These are phyloP conservation scores for Iselma pallidipennis DNA, from an alignment of 2,888 invertebrate species.

Conservation along the genomic window DNA sequence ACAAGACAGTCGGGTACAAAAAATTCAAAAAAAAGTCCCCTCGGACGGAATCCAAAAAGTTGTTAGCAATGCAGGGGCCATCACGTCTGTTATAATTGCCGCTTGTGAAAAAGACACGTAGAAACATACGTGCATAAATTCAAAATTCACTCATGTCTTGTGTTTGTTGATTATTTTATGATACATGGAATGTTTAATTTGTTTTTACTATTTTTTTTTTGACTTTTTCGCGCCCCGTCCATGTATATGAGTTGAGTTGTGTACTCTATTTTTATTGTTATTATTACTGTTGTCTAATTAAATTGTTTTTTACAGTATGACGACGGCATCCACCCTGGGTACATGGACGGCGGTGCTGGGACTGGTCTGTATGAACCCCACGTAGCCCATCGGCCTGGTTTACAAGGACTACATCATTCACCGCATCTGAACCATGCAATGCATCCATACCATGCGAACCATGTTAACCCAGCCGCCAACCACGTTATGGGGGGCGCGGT, in stretches of 20 bases:
- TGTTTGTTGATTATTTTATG: slow-evolving; percentile 1
- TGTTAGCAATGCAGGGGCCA: not conserved
- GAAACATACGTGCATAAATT: not conserved
- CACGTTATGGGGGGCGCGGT: slow-evolving; percentile 80
- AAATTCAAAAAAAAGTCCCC: not conserved
- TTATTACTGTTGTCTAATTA: not conserved
- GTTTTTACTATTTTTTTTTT: not conserved
- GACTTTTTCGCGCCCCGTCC: not conserved
- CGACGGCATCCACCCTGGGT: slow-evolving; percentile 90
- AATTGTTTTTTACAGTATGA: slow-evolving; percentile 72
- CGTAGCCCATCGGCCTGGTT: slow-evolving; percentile 66
- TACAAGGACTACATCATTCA: slow-evolving; percentile 74
- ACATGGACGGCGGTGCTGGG: slow-evolving; percentile 76
- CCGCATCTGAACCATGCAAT: slow-evolving; percentile 80
- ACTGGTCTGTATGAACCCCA: slow-evolving; percentile 77
- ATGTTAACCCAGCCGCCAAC: slow-evolving; percentile 69
- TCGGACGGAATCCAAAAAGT: not conserved
- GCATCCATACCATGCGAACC: slow-evolving; percentile 79
- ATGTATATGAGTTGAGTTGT: slow-evolving; percentile 1
- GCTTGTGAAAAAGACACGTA: not conserved
- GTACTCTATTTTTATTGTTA: not conserved
- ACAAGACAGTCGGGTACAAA: not conserved
- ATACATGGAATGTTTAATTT: slow-evolving; percentile 4
- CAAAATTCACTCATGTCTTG: not conserved
- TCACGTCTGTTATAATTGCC: not conserved